Evolutionary conservation across 2,113 vertebrate species (phyloP).

Genomic region (Zosterops borbonicus): DNA sequence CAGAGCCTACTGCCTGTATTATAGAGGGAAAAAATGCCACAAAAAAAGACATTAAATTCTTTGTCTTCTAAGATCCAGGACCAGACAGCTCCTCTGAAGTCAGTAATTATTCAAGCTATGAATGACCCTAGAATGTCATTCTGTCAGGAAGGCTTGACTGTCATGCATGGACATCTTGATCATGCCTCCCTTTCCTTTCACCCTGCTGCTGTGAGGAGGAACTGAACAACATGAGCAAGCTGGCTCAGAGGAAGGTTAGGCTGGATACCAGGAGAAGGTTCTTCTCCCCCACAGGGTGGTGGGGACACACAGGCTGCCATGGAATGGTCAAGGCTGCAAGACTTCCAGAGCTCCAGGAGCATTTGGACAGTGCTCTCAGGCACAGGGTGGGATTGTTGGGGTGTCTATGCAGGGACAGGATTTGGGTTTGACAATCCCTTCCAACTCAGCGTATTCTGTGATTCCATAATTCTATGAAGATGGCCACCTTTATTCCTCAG

Average conservation of each 20-base stretch:
- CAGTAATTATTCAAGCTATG: neutral
- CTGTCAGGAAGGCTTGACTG: neutral
- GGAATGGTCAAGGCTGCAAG: neutral
- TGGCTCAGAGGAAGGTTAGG: neutral
- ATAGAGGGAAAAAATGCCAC: neutral
- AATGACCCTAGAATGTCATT: neutral
- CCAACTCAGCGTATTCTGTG: neutral
- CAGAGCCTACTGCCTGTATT: neutral
- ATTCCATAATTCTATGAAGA: neutral
- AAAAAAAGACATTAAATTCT: neutral
- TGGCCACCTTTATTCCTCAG: neutral
- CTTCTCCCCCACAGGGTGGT: neutral
- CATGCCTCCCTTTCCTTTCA: neutral
- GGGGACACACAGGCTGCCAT: neutral
- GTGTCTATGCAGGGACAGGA: neutral
- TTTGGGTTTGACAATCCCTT: neutral
- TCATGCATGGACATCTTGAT: neutral
- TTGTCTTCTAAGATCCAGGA: neutral
- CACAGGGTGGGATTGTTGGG: neutral
- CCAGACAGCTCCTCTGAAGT: neutral
- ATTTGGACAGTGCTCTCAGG: accelerated
- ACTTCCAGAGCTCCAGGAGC: neutral
- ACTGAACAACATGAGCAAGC: neutral
- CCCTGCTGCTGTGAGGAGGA: neutral
- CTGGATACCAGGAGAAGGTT: neutral